phyloP scores from a whole-genome alignment of 1,140 invertebrate species.

The Zaprionus gabonicus region DNA sequence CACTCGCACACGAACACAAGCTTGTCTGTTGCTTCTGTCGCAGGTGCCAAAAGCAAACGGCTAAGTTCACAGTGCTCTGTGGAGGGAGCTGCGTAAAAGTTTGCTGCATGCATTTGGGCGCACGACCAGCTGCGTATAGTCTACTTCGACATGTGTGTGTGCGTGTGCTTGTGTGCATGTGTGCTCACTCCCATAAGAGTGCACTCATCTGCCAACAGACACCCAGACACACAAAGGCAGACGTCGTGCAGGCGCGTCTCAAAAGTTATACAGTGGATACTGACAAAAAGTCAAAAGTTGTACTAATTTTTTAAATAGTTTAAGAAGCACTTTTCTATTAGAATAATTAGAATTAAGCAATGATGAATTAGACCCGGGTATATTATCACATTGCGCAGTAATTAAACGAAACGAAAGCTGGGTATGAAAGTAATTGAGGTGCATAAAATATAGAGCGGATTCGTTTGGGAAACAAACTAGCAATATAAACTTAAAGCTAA shows the following conservation, averaged over 20 bases:
- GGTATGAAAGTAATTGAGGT: no score
- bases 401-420: no score
- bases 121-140: neutral
- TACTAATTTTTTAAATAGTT: conserved; percentile 10
- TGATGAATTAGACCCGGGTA: neutral
- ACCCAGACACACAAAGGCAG: neutral
- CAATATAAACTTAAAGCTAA: no score
- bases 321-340: neutral
- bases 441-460: no score
- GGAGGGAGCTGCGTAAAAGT: conserved; percentile 50
- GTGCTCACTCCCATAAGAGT: conserved; percentile 8
- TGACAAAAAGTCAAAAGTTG: neutral
- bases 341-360: neutral
- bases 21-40: conserved; percentile 53
- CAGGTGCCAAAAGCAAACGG: conserved; percentile 65
- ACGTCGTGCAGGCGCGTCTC: neutral
- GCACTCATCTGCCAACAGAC: conserved; percentile 3
- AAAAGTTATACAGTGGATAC: conserved; percentile 22
- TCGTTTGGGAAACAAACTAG: no score
- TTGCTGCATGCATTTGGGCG: conserved; percentile 49
- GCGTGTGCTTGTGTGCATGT: neutral
- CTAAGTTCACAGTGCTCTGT: conserved; percentile 30
- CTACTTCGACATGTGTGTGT: neutral
- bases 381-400: neutral
- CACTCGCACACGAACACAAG: conserved; percentile 12